phyloP scores from a whole-genome alignment of 2,888 invertebrate genomes.

The Criorhina ranunculi region DNA sequence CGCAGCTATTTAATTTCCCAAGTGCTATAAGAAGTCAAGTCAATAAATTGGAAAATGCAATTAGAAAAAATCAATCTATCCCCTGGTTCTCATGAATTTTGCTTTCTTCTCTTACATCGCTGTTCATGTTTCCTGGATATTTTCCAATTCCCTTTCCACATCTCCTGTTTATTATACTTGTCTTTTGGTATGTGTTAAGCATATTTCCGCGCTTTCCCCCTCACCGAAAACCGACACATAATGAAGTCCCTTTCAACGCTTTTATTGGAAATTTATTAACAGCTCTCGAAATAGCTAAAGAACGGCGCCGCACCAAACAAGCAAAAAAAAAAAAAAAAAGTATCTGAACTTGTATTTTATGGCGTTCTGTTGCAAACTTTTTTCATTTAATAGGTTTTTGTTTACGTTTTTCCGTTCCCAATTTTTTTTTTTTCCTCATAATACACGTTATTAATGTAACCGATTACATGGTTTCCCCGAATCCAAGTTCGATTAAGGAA shows the following conservation, averaged over 20 bases:
- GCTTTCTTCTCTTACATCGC: neutral
- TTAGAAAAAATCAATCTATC: slow-evolving; percentile 45
- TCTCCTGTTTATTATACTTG: slow-evolving; percentile 6
- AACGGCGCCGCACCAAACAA: neutral
- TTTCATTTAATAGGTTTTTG: slow-evolving; percentile 24
- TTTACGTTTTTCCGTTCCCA: slow-evolving; percentile 1
- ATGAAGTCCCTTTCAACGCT: slow-evolving; percentile 13
- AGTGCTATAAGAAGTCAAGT: slow-evolving; percentile 40
- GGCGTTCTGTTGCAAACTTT: slow-evolving; percentile 6
- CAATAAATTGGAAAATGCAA: slow-evolving; percentile 54
- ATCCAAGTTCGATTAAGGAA: slow-evolving; percentile 43
- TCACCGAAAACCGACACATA: neutral
- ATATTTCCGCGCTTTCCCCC: slow-evolving; percentile 7
- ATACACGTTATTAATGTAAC: slow-evolving; percentile 34
- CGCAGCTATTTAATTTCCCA: slow-evolving; percentile 35
- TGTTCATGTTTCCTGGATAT: neutral
- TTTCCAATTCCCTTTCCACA: neutral
- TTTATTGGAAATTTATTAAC: slow-evolving; percentile 30
- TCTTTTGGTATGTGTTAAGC: slow-evolving; percentile 16
- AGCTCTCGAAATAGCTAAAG: slow-evolving; percentile 22
- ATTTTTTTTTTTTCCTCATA: slow-evolving; percentile 4
- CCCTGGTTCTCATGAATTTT: slow-evolving; percentile 45
- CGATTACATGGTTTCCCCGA: slow-evolving; percentile 39
- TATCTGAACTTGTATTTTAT: neutral
- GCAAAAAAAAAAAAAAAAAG: neutral